These are phyloP conservation scores for Rhynchonycteris naso DNA, from an alignment of 2,797 vertebrate species.

Conservation along the genomic window DNA sequence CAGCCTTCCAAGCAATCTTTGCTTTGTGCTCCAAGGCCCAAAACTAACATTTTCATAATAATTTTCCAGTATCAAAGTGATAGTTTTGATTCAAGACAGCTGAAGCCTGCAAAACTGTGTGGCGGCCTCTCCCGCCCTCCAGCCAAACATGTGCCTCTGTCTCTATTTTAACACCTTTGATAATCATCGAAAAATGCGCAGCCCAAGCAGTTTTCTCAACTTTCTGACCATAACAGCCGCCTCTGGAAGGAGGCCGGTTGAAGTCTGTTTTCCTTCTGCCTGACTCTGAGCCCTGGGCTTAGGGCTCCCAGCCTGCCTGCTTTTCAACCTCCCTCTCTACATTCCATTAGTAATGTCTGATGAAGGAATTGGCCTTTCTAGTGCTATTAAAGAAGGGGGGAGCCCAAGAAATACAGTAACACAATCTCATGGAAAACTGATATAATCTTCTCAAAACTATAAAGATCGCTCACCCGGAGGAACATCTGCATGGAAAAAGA, in stretches of 20 bases:
- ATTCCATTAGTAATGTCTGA: slow-evolving; percentile 88
- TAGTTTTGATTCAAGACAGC: slow-evolving; percentile 90
- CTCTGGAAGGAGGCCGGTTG: slow-evolving; percentile 87
- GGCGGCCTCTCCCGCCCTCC: slow-evolving; percentile 81
- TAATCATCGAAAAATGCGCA: slow-evolving; percentile 90
- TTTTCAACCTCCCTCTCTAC: slow-evolving; percentile 88
- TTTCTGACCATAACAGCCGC: slow-evolving; percentile 90
- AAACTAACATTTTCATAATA: slow-evolving; percentile 92
- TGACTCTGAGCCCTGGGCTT: slow-evolving; percentile 92
- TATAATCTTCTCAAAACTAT: slow-evolving; percentile 99
- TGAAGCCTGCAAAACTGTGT: slow-evolving; percentile 86
- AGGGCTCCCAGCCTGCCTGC: slow-evolving; percentile 83
- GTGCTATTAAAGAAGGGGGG: slow-evolving; percentile 86
- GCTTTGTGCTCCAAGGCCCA: slow-evolving; percentile 87
- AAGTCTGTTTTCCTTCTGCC: slow-evolving; percentile 93
- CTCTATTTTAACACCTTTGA: slow-evolving; percentile 91
- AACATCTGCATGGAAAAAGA: slow-evolving; percentile 95
- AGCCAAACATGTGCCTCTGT: slow-evolving; percentile 89
- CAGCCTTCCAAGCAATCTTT: slow-evolving; percentile 83
- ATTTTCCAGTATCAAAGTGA: slow-evolving; percentile 92
- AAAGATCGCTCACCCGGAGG: slow-evolving; percentile 98
- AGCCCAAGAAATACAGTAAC: slow-evolving; percentile 96
- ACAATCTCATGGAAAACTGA: slow-evolving; percentile 98
- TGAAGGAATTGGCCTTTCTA: slow-evolving; percentile 91
- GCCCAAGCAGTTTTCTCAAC: slow-evolving; percentile 89